Evolutionary conservation across 2,888 invertebrate species (phyloP), one percentile per base, ranked within the genome.

Genomic region (Lithosia quadra): DNA sequence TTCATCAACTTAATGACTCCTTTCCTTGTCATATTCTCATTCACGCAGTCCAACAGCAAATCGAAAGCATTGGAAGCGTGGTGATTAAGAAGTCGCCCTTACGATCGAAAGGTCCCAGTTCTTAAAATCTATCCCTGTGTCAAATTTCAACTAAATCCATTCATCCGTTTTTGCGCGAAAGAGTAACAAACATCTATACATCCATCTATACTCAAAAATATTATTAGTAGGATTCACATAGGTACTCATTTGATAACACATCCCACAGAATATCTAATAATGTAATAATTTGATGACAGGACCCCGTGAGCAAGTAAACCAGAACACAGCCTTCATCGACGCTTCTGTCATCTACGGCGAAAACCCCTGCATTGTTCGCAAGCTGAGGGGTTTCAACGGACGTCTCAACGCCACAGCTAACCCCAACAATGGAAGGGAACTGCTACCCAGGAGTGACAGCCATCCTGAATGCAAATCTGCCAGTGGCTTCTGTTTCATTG

Each of bases 231-330:
- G n/a, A n/a, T n/a, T n/a, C n/a, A n/a, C n/a, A n/a, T n/a, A n/a
- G n/a, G 5, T 28, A 28, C 28, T 28, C 5, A 28, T 28, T 28
- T 28, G 28, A 28, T 28, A 28, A 28, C 2, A 28, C 28, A 28
- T 28, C 3, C 28, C 28, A 28, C 15, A 43, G 18, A 2, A 49
- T n/a, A 49, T 7, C 18, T 2, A n/a, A 11, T n/a, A 8, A 53
- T 22, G 22, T 34, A 18, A 43, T 18, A 28, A 24, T 61, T 24
- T 61, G 4, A 11, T 15, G 0, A 63, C 84, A 96, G 97, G 98
- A 13, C 97, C 98, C 0, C 96, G 99, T 70, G 99, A 99, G 83
- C 99, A 99, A 94, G 97, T 98, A 21, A 99, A 99, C 90, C 98
- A 99, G 87, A 99, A 99, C 86, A 98, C 99, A 0, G 98, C 98